Conservation (phyloP, 2,113 vertebrate species). For the Paratilapia polleni region DNA sequence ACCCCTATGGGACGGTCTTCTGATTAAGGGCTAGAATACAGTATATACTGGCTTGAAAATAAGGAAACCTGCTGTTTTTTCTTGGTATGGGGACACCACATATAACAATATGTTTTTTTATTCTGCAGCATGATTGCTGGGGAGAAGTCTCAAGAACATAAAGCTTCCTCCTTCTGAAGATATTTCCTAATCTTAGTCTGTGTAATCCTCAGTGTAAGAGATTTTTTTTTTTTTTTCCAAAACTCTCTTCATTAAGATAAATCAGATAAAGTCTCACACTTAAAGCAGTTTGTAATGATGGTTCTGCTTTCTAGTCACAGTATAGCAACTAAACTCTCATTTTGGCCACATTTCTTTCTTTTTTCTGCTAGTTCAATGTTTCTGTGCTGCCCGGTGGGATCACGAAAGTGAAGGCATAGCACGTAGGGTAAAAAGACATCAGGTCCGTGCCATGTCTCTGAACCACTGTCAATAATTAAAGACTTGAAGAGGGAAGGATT, state of each 20-base stretch:
- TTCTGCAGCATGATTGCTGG: neutral
- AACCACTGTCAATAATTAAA: constrained; percentile 49
- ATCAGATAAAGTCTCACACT: neutral
- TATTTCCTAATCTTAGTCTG: neutral
- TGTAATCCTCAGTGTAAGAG: neutral
- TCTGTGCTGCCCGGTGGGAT: neutral
- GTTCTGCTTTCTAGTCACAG: neutral
- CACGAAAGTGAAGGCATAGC: neutral
- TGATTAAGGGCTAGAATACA: neutral
- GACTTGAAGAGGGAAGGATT: constrained; percentile 32
- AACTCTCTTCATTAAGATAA: too few relatives aligned
- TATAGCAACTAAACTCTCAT: neutral
- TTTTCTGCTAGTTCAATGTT: neutral
- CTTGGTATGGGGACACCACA: too few relatives aligned
- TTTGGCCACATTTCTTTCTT: neutral
- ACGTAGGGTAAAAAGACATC: neutral
- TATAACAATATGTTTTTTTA: neutral
- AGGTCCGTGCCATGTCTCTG: constrained; percentile 13
- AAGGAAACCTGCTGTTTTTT: neutral
- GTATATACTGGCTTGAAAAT: neutral
- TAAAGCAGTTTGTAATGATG: neutral
- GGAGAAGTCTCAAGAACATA: neutral
- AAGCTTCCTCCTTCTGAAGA: neutral
- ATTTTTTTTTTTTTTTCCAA: neutral
- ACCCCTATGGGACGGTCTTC: neutral